Conservation (phyloP, 37 sponge, comb jelly and placozoan species). For the Theonella swinhoei region DNA sequence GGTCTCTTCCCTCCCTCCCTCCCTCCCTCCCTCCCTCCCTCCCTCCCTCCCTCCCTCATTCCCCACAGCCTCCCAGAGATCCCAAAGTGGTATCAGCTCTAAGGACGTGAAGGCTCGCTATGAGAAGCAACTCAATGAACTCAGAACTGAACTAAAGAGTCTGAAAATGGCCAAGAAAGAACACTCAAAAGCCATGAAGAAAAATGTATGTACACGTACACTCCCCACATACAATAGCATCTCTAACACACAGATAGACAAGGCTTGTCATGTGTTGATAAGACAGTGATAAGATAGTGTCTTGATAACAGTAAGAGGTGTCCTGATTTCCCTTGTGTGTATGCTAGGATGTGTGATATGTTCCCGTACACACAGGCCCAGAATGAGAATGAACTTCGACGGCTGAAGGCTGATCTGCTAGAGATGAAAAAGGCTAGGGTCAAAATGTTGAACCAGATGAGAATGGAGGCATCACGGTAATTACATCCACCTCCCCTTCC, state of each 20-base stretch:
- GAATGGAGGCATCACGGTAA: slow-evolving; percentile 56
- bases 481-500: not conserved
- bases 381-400: slow-evolving; percentile 70
- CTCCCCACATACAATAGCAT: no score
- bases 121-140: slow-evolving; percentile 47
- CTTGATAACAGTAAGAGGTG: no score
- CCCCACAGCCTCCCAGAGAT: slow-evolving; percentile 31
- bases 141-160: slow-evolving; percentile 63
- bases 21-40: not conserved
- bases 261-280: no score
- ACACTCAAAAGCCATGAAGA: slow-evolving; percentile 73
- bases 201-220: slow-evolving; percentile 51
- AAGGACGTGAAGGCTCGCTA: slow-evolving; percentile 69
- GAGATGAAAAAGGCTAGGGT: slow-evolving; percentile 90
- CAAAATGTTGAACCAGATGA: slow-evolving; percentile 78
- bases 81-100: slow-evolving; percentile 30
- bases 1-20: not conserved
- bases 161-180: slow-evolving; percentile 69
- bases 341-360: no score
- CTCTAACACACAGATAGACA: no score
- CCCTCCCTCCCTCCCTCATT: not conserved
- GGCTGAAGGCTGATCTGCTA: slow-evolving; percentile 63
- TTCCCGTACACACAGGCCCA: slow-evolving; percentile 61
- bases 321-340: no score
- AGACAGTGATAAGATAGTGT: no score